phyloP scores from a whole-genome alignment of 37 sponge, comb jelly and placozoan genomes.

The Diacarnus erythraeanus region DNA sequence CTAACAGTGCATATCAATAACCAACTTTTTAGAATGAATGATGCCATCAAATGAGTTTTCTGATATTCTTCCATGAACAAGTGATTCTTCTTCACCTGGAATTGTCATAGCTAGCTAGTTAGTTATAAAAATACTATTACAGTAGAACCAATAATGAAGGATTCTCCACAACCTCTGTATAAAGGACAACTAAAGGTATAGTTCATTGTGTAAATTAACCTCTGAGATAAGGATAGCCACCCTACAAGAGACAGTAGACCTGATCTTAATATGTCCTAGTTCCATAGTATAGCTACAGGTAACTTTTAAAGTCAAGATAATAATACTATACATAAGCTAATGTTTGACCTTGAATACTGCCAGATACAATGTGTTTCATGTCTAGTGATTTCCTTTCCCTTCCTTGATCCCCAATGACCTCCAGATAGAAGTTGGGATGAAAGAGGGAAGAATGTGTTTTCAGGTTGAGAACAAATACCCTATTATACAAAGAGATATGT shows the following conservation, averaged over 20 bases:
- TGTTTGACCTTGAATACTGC: conserved; percentile 42
- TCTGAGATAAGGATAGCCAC: too few species aligned
- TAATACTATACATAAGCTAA: too few species aligned
- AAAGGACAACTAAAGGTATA: too few species aligned
- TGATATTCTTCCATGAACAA: conserved; percentile 35
- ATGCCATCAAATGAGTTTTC: conserved; percentile 27
- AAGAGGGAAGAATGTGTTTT: conserved; percentile 35
- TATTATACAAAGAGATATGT: too few species aligned
- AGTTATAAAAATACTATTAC: too few species aligned
- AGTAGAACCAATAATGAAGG: too few species aligned
- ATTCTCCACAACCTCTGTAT: too few species aligned
- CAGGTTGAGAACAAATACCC: conserved; percentile 36
- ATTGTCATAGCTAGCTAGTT: not conserved
- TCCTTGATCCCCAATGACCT: conserved; percentile 6
- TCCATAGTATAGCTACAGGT: too few species aligned
- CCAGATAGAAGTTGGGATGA: conserved; percentile 32
- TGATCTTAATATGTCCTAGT: too few species aligned
- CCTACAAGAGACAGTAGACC: too few species aligned
- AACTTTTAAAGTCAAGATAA: too few species aligned
- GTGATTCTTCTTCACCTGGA: conserved; percentile 33
- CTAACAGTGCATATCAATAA: not conserved
- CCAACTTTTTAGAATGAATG: conserved; percentile 32
- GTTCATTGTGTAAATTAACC: too few species aligned
- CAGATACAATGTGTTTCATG: conserved; percentile 34
- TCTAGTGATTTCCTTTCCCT: not conserved